Conservation (phyloP, 2,797 vertebrate genomes). For the Hapalemur alaotrensis region DNA sequence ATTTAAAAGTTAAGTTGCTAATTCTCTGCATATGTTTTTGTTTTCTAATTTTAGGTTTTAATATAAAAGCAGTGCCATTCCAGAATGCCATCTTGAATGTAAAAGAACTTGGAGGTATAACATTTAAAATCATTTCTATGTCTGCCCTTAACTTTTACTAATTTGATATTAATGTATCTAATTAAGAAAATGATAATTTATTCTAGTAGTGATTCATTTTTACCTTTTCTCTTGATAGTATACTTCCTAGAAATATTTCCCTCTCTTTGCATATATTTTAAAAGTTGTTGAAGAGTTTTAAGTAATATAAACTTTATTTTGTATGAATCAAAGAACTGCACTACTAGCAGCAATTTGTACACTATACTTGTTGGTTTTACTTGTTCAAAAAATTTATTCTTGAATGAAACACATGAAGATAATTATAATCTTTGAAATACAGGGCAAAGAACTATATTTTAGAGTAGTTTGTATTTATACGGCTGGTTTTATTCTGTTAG, state of each 20-base stretch:
- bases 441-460: not conserved
- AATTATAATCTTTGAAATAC: not conserved
- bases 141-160: slow-evolving; percentile 36
- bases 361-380: not conserved
- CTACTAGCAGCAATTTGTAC: not conserved
- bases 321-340: not conserved
- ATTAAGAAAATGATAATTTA: not conserved
- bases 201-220: not conserved
- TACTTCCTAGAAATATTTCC: slow-evolving; percentile 2
- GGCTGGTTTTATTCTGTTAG: slow-evolving; percentile 13
- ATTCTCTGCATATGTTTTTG: slow-evolving; percentile 68
- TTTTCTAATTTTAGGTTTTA: slow-evolving; percentile 92
- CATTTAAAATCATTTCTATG: slow-evolving; percentile 63
- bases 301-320: not conserved
- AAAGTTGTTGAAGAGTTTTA: not conserved
- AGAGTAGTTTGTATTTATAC: not conserved
- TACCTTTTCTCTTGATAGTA: not conserved
- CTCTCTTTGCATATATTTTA: not conserved
- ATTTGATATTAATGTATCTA: slow-evolving; percentile 10
- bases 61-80: slow-evolving; percentile 98
- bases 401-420: not conserved
- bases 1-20: slow-evolving; percentile 47
- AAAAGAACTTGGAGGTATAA: slow-evolving; percentile 99
- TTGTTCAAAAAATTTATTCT: not conserved
- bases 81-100: slow-evolving; percentile 98